Base-by-base conservation (phyloP, 1,140 invertebrate species). In the Drosophila sp. region DNA sequence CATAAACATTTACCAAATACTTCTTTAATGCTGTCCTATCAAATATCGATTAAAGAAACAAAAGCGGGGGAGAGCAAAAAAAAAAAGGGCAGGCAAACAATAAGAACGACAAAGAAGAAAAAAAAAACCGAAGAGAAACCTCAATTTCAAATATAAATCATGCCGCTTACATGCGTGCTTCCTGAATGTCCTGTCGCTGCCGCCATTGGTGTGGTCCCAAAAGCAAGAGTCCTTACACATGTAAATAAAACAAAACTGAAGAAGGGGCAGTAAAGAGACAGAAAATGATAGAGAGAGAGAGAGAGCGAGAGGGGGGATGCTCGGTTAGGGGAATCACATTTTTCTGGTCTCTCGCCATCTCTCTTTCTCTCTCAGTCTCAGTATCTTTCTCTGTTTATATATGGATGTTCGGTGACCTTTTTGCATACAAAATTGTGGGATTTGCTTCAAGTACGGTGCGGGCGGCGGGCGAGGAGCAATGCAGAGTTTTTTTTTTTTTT, bases 81-180 rank as follows among this genome's bases (percentile, higher is more conserved):
- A 6, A 47, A 50, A 50, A 50, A 2, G 23, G 8, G n/a, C 30
- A 57, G 61, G 65, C 64, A 68, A 68, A 72, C 60, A 50, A 50
- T n/a, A 54, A 33, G 63, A 35, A 29, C 54, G 55, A 40, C 29
- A 55, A 57, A 57, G 44, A 27, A 50, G 25, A 50, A 47, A 27
- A 50, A 50, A 25, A n/a, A 25, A 50, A 8, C 44, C 44, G 8
- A 50, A 50, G n/a, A 55, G 47, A 66, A 76, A 68, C 75, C 75
- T 79, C 75, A 86, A 73, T 89, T 79, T 86, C 65, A 67, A 79
- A 83, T 83, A 89, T 80, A 84, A 89, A 89, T 86, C 80, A 86
- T 80, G 75, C 70, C 68, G 47, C 68, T 85, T 86, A 72, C 79
- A 72, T 62, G 66, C 75, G 58, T 77, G 83, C 82, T 87, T 85